Percentiles rank a stretch among this genome's conserved stretches.
Evolutionary conservation across 2,888 invertebrate species (phyloP).

Genomic region (Heliconius cydno): DNA sequence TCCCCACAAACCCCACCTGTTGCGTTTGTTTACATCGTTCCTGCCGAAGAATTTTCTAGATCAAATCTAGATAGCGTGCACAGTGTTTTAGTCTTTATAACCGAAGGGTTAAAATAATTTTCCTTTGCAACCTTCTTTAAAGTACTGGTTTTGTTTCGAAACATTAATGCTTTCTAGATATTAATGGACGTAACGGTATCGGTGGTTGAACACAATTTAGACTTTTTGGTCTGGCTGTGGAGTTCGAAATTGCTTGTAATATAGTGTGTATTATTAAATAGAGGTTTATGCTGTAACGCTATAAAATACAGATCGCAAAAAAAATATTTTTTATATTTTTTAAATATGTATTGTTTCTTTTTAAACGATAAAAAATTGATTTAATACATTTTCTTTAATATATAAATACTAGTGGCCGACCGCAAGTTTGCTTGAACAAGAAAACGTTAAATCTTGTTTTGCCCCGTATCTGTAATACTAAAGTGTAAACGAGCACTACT

Average conservation of each 20-base stretch:
- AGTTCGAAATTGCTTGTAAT: slow-evolving; percentile 25
- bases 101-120: slow-evolving; percentile 22
- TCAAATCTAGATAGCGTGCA: slow-evolving; percentile 45
- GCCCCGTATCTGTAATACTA: no score
- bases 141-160: slow-evolving; percentile 48
- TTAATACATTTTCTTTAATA: no score
- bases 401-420: no score
- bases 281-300: slow-evolving; percentile 27
- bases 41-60: slow-evolving; percentile 62
- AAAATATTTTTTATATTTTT: neutral
- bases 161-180: slow-evolving; percentile 43
- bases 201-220: neutral
- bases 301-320: slow-evolving; percentile 39
- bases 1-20: slow-evolving; percentile 56
- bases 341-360: neutral
- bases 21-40: slow-evolving; percentile 70
- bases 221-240: neutral
- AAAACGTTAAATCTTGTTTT: no score
- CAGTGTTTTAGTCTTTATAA: slow-evolving; percentile 38
- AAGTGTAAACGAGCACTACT: no score
- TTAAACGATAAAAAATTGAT: no score
- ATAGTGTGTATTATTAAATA: slow-evolving; percentile 27
- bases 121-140: slow-evolving; percentile 6
- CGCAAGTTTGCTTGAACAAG: no score
- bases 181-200: slow-evolving; percentile 27